Evolutionary conservation across 2,113 vertebrate genomes (phyloP).

Genomic region (Harpagus bidentatus): DNA sequence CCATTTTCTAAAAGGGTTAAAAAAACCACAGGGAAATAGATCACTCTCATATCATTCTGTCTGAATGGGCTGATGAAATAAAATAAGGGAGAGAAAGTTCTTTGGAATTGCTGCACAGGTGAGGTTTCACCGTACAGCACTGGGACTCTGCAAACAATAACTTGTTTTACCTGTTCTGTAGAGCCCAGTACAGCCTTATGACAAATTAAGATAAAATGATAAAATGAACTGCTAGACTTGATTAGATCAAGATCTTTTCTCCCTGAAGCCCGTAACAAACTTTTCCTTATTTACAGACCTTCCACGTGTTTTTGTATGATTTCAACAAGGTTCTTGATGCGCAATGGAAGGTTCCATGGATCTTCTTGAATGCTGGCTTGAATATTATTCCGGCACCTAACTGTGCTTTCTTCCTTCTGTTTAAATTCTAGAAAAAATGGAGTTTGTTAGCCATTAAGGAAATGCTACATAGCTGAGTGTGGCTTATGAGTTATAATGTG

Average conservation of each 20-base stretch:
- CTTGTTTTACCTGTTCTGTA: background rate
- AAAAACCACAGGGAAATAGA: background rate
- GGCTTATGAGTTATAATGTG: background rate
- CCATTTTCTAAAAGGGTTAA: background rate
- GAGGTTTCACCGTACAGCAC: background rate
- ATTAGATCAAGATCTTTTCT: background rate
- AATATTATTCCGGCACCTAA: slow-evolving; percentile 84
- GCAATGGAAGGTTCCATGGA: slow-evolving; percentile 94
- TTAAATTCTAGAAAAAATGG: slow-evolving; percentile 83
- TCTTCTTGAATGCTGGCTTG: slow-evolving; percentile 96
- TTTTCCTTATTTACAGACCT: slow-evolving; percentile 72
- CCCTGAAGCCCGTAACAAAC: background rate
- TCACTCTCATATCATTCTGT: background rate
- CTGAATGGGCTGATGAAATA: background rate
- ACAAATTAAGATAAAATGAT: background rate
- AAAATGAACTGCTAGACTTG: background rate
- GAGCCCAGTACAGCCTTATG: background rate
- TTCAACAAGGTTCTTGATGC: slow-evolving; percentile 92
- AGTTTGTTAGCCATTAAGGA: background rate
- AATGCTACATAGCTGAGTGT: background rate
- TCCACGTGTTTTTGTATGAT: slow-evolving; percentile 92
- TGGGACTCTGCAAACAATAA: background rate
- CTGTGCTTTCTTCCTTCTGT: slow-evolving; percentile 90
- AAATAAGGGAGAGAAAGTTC: background rate
- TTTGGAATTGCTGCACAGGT: background rate